Percentiles rank a stretch among this genome's conserved stretches.
phyloP scores from a whole-genome alignment of 1,140 invertebrate species.

The Drosophila busckii region DNA sequence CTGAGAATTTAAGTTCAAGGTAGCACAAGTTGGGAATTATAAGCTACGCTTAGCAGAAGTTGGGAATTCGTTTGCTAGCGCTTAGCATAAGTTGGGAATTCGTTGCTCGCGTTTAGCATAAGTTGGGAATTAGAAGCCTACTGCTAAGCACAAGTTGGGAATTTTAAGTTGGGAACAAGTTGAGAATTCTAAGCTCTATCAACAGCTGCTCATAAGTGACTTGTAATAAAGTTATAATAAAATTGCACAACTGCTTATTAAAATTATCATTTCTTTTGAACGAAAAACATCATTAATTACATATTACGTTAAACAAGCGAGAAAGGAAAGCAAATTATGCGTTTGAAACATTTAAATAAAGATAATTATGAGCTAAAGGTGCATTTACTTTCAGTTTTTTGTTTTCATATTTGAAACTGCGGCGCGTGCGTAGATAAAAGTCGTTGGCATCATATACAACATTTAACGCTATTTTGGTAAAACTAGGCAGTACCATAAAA shows the following conservation, averaged over 20 bases:
- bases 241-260: slow-evolving; percentile 23
- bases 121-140: too few species aligned
- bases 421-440: slow-evolving; percentile 25
- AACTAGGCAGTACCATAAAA: too few species aligned
- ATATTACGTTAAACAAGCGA: slow-evolving; percentile 25
- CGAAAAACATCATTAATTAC: slow-evolving; percentile 63
- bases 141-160: not conserved
- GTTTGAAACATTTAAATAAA: slow-evolving; percentile 12
- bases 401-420: too few species aligned
- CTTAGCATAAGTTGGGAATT: too few species aligned
- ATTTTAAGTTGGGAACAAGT: not conserved
- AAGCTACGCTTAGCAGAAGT: too few species aligned
- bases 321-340: slow-evolving; percentile 11
- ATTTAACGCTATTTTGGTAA: too few species aligned
- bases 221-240: slow-evolving; percentile 35
- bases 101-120: too few species aligned
- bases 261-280: slow-evolving; percentile 50
- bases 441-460: too few species aligned
- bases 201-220: slow-evolving; percentile 27
- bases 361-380: slow-evolving; percentile 50
- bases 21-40: too few species aligned
- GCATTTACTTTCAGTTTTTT: slow-evolving; percentile 18
- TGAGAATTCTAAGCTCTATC: not conserved
- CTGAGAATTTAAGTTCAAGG: too few species aligned
- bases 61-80: too few species aligned